Percentiles rank a stretch among this genome's conserved stretches.
phyloP scores from a whole-genome alignment of 92 coral and sea anemone species.

The Porites evermanni region DNA sequence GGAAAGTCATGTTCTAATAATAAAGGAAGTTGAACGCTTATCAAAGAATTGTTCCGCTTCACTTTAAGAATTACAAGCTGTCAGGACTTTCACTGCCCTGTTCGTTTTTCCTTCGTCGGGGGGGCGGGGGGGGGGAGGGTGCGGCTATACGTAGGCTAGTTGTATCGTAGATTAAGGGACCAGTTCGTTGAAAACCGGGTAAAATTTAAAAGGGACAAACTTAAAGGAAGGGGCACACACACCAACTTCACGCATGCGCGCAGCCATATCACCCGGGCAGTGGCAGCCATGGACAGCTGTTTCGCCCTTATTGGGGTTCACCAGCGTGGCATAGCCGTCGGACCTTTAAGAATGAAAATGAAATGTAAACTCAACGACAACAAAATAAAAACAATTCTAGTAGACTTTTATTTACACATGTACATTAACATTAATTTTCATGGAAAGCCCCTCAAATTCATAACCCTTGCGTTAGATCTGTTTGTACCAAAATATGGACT shows the following conservation, averaged over 20 bases:
- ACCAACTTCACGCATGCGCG: too few relatives aligned
- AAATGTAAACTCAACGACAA: neutral
- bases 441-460: neutral
- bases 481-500: conserved; percentile 7
- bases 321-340: too few relatives aligned
- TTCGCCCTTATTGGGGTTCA: too few relatives aligned
- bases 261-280: too few relatives aligned
- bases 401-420: conserved; percentile 17
- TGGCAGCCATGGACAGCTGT: too few relatives aligned
- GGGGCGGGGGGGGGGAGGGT: too few relatives aligned
- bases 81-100: neutral
- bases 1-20: neutral
- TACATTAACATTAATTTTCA: neutral
- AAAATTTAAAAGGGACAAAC: too few relatives aligned
- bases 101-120: too few relatives aligned
- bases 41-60: neutral
- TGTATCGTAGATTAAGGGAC: neutral
- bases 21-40: neutral
- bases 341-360: neutral
- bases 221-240: too few relatives aligned
- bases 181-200: neutral
- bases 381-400: neutral
- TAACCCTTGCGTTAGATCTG: neutral
- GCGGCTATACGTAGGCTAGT: too few relatives aligned
- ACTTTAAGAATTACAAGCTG: neutral